phyloP scores from a whole-genome alignment of 2,888 invertebrate species.

The Netelia inedita region DNA sequence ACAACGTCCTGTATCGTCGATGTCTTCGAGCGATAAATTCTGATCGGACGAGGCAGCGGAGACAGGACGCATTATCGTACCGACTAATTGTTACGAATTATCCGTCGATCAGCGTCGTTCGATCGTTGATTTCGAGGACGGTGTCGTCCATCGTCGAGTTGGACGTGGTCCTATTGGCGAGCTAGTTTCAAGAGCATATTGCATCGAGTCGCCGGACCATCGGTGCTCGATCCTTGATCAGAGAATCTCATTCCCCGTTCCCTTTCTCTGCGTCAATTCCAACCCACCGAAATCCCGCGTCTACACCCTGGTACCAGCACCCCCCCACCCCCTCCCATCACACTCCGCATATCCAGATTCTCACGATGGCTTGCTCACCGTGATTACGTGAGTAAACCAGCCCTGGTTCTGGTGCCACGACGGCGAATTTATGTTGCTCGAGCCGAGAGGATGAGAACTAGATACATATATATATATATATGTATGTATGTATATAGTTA shows the following conservation, averaged over 20 bases:
- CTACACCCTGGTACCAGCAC: too few relatives aligned
- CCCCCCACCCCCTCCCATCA: background rate
- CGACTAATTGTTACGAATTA: constrained; percentile 78
- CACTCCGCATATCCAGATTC: constrained; percentile 16
- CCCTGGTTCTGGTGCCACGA: constrained; percentile 28
- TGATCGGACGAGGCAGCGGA: background rate
- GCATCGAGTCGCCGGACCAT: constrained; percentile 37
- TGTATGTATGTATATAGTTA: background rate
- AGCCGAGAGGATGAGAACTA: constrained; percentile 41
- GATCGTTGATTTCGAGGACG: constrained; percentile 70
- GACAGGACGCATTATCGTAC: constrained; percentile 71
- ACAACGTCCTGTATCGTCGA: too few relatives aligned
- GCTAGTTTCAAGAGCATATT: constrained; percentile 51
- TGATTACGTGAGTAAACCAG: constrained; percentile 67
- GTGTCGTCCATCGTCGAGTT: constrained; percentile 49
- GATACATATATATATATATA: background rate
- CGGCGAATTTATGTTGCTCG: constrained; percentile 63
- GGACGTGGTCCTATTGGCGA: constrained; percentile 24
- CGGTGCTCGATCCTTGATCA: constrained; percentile 63
- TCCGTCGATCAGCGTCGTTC: constrained; percentile 68
- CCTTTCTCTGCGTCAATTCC: constrained; percentile 24
- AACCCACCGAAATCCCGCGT: too few relatives aligned
- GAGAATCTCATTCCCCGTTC: constrained; percentile 66
- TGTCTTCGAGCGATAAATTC: too few relatives aligned
- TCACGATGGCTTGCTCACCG: constrained; percentile 61